These are phyloP conservation scores for Boulengeromyrus knoepffleri DNA, from an alignment of 2,113 vertebrate species.

Conservation along the genomic window DNA sequence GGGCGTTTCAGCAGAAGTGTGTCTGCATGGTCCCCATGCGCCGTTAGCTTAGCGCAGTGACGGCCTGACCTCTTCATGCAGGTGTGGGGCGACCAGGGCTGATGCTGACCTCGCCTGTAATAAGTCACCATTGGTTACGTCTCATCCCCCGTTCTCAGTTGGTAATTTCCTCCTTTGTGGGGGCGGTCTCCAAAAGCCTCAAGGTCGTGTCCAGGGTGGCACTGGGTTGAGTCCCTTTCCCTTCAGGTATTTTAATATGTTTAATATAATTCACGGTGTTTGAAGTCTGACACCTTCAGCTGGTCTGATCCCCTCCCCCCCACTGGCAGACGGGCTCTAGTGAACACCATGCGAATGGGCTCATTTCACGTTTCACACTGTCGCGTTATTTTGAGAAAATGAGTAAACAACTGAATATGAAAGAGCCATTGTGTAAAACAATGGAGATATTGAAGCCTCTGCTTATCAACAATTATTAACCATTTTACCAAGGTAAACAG, in stretches of 20 bases:
- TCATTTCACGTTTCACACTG: neutral
- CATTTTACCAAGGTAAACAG: neutral
- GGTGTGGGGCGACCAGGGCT: neutral
- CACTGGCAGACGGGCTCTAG: neutral
- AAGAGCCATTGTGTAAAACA: neutral
- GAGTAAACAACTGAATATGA: neutral
- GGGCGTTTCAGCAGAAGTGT: neutral
- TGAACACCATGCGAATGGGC: neutral
- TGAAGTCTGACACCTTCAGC: conserved; percentile 12
- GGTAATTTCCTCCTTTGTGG: too few species aligned
- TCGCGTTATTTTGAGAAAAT: conserved; percentile 1
- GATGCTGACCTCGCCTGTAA: neutral
- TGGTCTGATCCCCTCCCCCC: neutral
- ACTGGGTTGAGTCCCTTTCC: neutral
- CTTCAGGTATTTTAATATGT: conserved; percentile 14
- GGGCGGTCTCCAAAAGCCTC: neutral
- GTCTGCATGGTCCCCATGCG: neutral
- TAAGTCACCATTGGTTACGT: neutral
- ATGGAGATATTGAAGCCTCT: neutral
- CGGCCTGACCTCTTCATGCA: neutral
- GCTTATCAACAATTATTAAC: neutral
- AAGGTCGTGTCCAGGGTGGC: neutral
- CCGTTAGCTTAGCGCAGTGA: neutral
- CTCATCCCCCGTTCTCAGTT: too few species aligned
- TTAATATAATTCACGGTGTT: conserved; percentile 10